phyloP scores from a whole-genome alignment of 2,797 vertebrate genomes.

The Neostethus bicornis region DNA sequence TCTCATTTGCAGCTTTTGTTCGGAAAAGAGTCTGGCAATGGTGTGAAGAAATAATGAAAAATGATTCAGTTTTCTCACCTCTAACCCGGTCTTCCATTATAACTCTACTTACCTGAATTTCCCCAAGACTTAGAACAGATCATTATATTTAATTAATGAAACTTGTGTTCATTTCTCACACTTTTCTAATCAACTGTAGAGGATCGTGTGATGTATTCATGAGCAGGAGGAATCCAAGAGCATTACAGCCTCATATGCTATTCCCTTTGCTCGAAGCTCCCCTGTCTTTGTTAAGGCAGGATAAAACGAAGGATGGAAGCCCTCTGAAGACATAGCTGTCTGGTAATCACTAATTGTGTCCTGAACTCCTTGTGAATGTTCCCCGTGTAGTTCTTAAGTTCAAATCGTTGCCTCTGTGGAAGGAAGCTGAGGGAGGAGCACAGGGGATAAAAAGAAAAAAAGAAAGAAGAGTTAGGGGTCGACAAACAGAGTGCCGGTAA shows the following conservation, averaged over 20 bases:
- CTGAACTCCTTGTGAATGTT: slow-evolving; percentile 70
- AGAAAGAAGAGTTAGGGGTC: slow-evolving; percentile 38
- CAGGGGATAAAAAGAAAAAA: slow-evolving; percentile 37
- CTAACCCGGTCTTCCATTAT: slow-evolving; percentile 36
- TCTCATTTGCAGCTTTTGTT: slow-evolving; percentile 36
- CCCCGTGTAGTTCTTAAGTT: slow-evolving; percentile 73
- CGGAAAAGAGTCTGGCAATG: slow-evolving; percentile 24
- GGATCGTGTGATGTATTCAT: slow-evolving; percentile 62
- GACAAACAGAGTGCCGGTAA: slow-evolving; percentile 55
- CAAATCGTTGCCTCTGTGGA: slow-evolving; percentile 46
- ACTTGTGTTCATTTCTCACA: slow-evolving; percentile 53
- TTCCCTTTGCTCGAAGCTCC: slow-evolving; percentile 75
- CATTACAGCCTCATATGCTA: slow-evolving; percentile 73
- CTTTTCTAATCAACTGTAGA: slow-evolving; percentile 60
- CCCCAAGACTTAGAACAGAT: slow-evolving; percentile 46
- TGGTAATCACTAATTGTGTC: slow-evolving; percentile 79
- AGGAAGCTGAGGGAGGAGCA: slow-evolving; percentile 37
- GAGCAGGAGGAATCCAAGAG: slow-evolving; percentile 64
- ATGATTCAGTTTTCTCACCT: slow-evolving; percentile 31
- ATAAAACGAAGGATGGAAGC: slow-evolving; percentile 66
- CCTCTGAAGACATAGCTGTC: slow-evolving; percentile 68
- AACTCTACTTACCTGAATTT: slow-evolving; percentile 22
- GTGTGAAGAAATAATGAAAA: slow-evolving; percentile 23
- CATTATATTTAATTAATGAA: slow-evolving; percentile 71
- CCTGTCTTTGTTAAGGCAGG: slow-evolving; percentile 70